Base-by-base conservation (phyloP, 2,113 vertebrate species). In the Clupea harengus region DNA sequence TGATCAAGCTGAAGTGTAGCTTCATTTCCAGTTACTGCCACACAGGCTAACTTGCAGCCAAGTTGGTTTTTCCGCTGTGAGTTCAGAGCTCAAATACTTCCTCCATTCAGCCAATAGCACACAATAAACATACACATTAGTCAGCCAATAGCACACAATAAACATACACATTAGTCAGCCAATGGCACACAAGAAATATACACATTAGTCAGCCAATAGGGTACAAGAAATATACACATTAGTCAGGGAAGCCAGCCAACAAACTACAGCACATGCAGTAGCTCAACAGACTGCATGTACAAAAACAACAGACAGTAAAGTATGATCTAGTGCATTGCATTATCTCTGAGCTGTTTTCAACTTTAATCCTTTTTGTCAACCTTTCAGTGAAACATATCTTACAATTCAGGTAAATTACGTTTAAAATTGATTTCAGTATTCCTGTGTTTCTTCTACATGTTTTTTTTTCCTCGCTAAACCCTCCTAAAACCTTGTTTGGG, bases 21-120 rank as follows among this genome's bases (percentile, higher is more conserved):
- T 78, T 32, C 13, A 39, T 78, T 75, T 39, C 28, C 28, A 75
- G 10, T 75, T 13, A 39, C 25, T 78, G 28, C 25, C 32, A 39
- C 28, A 28, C 72, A 78, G 72, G 72, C 28, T 39, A 78, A 28
- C 72, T 78, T 78, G 72, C 72, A 78, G 72, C 72, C 67, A 75
- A 75, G 67, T 75, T 32, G n/a, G n/a, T n/a, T n/a, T n/a, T n/a
- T n/a, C n/a, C n/a, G n/a, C 17, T 39, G 54, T 75, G 67, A 75
- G 67, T 39, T 75, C 67, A 75, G 67, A 75, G 25, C 67, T 75
- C 11, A 75, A 75, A 75, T 3, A 75, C 28, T 0, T 75, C 28
- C 67, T 11, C 11, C 28, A 75, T 15, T 75, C 28, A 78, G 72
- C 15, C 72, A 39, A 39, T 13, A 78, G 72, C 72, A 39, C 13